Base-by-base conservation (phyloP, 2,113 vertebrate genomes). In the Erpornis zantholeuca region DNA sequence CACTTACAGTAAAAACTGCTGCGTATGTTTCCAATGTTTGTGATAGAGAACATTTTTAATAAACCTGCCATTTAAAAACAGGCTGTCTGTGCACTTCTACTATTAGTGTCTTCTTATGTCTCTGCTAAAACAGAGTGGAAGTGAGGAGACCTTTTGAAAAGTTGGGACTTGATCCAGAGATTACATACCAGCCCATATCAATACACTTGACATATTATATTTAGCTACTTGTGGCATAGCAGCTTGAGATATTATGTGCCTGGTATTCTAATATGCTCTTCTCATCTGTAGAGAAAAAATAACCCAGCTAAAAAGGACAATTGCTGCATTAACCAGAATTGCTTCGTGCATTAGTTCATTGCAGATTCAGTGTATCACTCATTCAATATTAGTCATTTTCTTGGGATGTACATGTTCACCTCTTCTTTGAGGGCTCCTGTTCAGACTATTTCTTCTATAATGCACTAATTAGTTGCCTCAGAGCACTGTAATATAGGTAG, bases 1-100 rank as follows among this genome's bases (percentile, higher is more conserved):
- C 66, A 70, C 36, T 91, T 90, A 80, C 89, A 77, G 78, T 95
- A 94, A 92, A 94, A 83, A 82, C 50, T 92, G 92, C 68, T 70
- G 31, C 57, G 31, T 95, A 61, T 85, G 88, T 96, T 94, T 96
- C 84, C 84, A 80, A 78, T 92, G 92, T 92, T 94, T 97, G 91
- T 94, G 86, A 90, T 92, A 93, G 89, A 91, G 50, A 96, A 84
- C 83, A 44, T 96, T 97, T 97, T 95, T 94, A 97, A 97, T 97
- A 97, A 97, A 97, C 47, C 47, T 95, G 79, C 53, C 82, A 94
- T 95, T 94, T 93, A 50, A 93, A 94, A 96, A 28, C 23, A 63
- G 61, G 56, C 53, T 89, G 47, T 50, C 77, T 90, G 56, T 94
- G 72, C 40, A 66, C 29, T 95, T 79, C 36, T 86, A 29, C 61